Evolutionary conservation across 2,797 vertebrate genomes (phyloP).

Genomic region (Propithecus perrieri): DNA sequence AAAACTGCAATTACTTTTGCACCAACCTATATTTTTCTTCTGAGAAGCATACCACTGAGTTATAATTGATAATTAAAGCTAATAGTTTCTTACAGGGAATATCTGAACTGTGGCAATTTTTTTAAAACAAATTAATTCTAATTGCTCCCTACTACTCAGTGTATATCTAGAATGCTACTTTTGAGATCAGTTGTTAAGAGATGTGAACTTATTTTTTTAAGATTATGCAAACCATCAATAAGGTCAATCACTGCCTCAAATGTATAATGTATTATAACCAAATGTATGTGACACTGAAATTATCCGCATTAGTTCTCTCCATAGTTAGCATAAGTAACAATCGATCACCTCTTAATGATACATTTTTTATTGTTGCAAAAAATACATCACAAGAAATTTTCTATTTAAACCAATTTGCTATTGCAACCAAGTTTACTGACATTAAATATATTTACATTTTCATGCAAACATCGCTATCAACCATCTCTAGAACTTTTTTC

Average conservation of each 20-base stretch:
- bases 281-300: neutral
- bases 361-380: neutral
- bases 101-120: neutral
- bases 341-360: neutral
- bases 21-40: neutral
- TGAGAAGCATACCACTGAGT: neutral
- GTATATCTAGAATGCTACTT: neutral
- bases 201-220: neutral
- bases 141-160: neutral
- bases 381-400: neutral
- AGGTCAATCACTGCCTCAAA: neutral
- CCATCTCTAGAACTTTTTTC: neutral
- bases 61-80: neutral
- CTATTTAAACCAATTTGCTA: neutral
- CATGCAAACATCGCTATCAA: neutral
- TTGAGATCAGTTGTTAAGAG: neutral
- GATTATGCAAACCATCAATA: neutral
- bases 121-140: neutral
- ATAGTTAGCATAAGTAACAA: neutral
- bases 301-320: neutral
- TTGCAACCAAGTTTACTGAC: neutral
- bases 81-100: neutral
- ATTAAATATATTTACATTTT: neutral
- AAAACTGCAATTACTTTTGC: no score
- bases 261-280: neutral